These are phyloP conservation scores for Clamator glandarius DNA, from an alignment of 2,797 vertebrate genomes.

Conservation along the genomic window DNA sequence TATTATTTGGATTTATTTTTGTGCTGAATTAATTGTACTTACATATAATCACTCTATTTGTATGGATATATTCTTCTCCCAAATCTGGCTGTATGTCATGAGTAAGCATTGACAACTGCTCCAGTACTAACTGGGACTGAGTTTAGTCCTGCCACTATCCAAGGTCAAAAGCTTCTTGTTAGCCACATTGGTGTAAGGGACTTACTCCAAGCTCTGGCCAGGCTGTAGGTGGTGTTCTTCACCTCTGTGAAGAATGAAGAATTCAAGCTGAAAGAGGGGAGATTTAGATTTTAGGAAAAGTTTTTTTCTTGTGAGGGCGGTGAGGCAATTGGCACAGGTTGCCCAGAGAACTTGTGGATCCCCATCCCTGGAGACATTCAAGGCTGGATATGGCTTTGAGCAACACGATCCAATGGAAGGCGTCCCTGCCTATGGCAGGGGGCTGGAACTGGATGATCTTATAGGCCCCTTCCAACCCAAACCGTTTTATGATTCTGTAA, in stretches of 20 bases:
- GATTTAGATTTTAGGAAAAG: no score
- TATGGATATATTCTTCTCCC: neutral
- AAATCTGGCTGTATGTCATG: neutral
- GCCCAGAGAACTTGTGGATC: no score
- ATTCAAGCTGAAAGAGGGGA: no score
- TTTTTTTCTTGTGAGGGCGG: no score
- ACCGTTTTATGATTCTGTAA: no score
- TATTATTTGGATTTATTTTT: neutral
- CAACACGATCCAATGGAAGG: no score
- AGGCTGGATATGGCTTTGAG: no score
- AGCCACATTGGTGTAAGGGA: neutral
- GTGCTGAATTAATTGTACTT: neutral
- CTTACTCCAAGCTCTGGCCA: neutral
- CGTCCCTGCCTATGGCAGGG: no score
- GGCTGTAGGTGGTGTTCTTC: neutral
- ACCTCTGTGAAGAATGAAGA: neutral
- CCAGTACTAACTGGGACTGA: neutral
- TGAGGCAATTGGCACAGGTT: no score
- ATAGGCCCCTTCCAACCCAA: no score
- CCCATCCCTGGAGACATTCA: no score
- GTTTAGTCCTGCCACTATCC: neutral
- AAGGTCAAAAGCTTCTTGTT: accelerated
- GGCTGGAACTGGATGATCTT: no score
- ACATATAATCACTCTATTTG: neutral
- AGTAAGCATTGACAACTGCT: neutral